Evolutionary conservation across 1,140 invertebrate species (phyloP).

Genomic region (Araneus ventricosus): DNA sequence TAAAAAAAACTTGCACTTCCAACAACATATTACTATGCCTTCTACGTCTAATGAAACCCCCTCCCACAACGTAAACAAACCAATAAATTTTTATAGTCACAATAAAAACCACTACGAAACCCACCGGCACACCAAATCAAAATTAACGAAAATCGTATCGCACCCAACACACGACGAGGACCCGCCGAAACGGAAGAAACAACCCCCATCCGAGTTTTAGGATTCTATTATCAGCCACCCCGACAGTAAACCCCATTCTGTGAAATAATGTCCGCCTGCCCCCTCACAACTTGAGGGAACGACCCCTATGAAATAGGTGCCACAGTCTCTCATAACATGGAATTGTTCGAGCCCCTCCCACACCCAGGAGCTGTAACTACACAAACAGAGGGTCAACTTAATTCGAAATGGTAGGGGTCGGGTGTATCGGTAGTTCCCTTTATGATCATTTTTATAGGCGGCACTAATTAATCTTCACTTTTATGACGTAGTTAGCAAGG

Average conservation of each 20-base stretch:
- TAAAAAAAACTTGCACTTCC: neutral
- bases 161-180: neutral
- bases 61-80: neutral
- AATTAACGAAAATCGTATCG: constrained; percentile 25
- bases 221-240: constrained; percentile 53
- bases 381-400: constrained; percentile 56
- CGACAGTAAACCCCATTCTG: constrained; percentile 26
- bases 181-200: constrained; percentile 28
- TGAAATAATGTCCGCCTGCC: neutral
- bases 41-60: neutral
- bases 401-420: constrained; percentile 4
- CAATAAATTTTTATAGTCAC: constrained; percentile 17
- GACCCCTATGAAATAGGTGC: constrained; percentile 41
- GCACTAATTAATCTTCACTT: constrained; percentile 58
- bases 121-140: constrained; percentile 9
- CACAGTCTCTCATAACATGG: neutral
- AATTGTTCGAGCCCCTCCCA: neutral
- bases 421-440: constrained; percentile 29
- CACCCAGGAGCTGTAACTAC: constrained; percentile 34
- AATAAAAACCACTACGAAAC: neutral
- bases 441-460: constrained; percentile 60
- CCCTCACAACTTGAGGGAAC: constrained; percentile 15
- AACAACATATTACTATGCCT: neutral
- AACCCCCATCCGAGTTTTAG: neutral
- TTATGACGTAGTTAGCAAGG: constrained; percentile 59